Percentiles rank a stretch among this genome's conserved stretches.
Evolutionary conservation across 2,113 vertebrate genomes (phyloP).

Genomic region (Perca schrenkii): DNA sequence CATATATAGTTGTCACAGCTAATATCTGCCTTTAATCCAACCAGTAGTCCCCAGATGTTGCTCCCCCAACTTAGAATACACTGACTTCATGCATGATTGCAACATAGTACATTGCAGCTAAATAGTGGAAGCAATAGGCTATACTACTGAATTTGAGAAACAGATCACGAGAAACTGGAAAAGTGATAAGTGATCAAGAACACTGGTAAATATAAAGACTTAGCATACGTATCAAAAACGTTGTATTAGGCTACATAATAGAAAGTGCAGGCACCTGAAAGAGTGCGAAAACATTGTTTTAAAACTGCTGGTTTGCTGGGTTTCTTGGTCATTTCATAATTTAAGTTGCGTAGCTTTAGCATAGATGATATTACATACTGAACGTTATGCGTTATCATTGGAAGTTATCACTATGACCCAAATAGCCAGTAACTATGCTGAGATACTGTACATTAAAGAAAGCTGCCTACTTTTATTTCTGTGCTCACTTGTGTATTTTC

Average conservation of each 20-base stretch:
- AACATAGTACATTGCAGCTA: constrained; percentile 31
- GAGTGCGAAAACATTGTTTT: constrained; percentile 62
- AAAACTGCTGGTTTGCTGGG: constrained; percentile 74
- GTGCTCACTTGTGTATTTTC: constrained; percentile 45
- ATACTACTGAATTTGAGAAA: constrained; percentile 44
- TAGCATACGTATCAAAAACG: constrained; percentile 51
- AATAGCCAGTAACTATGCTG: constrained; percentile 30
- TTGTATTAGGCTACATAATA: constrained; percentile 76
- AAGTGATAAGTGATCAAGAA: constrained; percentile 41
- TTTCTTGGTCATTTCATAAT: constrained; percentile 58
- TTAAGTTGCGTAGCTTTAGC: constrained; percentile 47
- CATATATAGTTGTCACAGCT: constrained; percentile 56
- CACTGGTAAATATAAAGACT: constrained; percentile 56
- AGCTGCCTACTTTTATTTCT: constrained; percentile 61
- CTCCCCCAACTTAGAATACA: constrained; percentile 47
- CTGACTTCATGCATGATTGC: constrained; percentile 35
- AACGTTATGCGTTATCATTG: constrained; percentile 27
- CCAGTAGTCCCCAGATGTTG: constrained; percentile 50
- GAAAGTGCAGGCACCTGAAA: constrained; percentile 76
- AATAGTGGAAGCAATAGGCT: constrained; percentile 57
- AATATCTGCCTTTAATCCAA: constrained; percentile 59
- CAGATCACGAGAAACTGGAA: constrained; percentile 35
- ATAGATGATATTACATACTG: constrained; percentile 36
- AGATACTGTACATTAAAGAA: constrained; percentile 46
- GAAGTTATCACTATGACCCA: constrained; percentile 18